Conservation (phyloP, 2,888 invertebrate species). For the Argyra leucocephala region DNA sequence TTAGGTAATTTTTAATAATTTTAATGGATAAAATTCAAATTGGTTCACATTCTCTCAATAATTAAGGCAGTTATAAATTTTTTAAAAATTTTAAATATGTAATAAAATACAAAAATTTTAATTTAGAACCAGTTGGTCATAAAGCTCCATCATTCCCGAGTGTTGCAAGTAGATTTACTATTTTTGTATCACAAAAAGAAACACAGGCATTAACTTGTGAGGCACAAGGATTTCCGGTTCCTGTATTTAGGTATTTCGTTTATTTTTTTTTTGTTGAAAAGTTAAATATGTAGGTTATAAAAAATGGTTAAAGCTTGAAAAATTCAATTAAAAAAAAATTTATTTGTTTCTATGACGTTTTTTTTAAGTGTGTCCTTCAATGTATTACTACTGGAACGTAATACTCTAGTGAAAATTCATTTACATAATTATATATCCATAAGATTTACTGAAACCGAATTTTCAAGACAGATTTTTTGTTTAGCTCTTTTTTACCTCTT, state of each 20-base stretch:
- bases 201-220: slow-evolving; percentile 47
- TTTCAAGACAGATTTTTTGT: too few species aligned
- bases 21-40: slow-evolving; percentile 5
- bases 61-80: neutral
- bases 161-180: slow-evolving; percentile 54
- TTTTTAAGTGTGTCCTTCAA: too few species aligned
- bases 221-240: slow-evolving; percentile 53
- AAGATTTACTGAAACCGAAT: too few species aligned
- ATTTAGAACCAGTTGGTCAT: slow-evolving; percentile 52
- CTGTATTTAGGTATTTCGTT: slow-evolving; percentile 59
- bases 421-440: too few species aligned
- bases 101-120: neutral
- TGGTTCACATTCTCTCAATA: neutral
- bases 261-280: slow-evolving; percentile 42
- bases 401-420: too few species aligned
- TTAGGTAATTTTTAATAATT: slow-evolving; percentile 35
- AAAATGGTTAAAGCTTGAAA: too few species aligned
- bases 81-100: neutral
- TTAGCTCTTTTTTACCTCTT: too few species aligned
- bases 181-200: slow-evolving; percentile 48
- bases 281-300: slow-evolving; percentile 34
- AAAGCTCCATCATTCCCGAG: slow-evolving; percentile 57
- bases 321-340: too few species aligned
- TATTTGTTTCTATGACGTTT: too few species aligned
- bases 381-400: too few species aligned